Evolutionary conservation across 2,113 vertebrate genomes (phyloP).

Genomic region (Tragelaphus strepsiceros): DNA sequence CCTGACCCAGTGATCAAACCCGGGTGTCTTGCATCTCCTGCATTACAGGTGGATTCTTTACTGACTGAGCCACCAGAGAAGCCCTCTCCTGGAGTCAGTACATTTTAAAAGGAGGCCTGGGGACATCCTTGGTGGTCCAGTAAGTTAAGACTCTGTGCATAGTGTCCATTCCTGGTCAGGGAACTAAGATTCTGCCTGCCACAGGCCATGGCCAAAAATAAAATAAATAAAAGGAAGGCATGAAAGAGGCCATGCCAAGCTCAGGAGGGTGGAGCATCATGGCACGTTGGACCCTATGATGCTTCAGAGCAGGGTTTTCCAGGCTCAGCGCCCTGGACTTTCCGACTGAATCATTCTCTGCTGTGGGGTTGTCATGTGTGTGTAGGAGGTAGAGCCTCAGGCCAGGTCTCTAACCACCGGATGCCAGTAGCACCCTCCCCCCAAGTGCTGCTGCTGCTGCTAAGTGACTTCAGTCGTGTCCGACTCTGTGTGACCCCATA

Average conservation of each 20-base stretch:
- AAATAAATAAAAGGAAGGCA: background rate
- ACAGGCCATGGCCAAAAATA: background rate
- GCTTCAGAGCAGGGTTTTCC: background rate
- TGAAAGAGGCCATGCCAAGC: background rate
- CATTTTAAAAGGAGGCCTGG: background rate
- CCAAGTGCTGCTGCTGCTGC: background rate
- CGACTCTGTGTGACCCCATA: background rate
- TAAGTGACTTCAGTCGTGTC: background rate
- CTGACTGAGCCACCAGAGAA: background rate
- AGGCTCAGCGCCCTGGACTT: rapidly evolving
- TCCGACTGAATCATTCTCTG: too few species aligned
- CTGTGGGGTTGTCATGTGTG: background rate
- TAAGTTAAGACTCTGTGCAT: background rate
- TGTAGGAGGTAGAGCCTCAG: rapidly evolving
- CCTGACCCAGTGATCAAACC: background rate
- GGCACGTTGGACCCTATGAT: rapidly evolving
- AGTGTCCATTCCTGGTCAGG: background rate
- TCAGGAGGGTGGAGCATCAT: background rate
- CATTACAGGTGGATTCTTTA: background rate
- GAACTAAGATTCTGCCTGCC: background rate
- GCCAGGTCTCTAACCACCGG: background rate
- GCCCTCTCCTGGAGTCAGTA: background rate
- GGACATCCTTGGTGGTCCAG: background rate
- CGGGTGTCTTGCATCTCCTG: background rate
- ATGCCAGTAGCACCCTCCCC: background rate